A percentile compares a stretch with the other conserved stretches of the same genome.
Evolutionary conservation across 2,113 vertebrate genomes (phyloP).

Genomic region (Murina feae): DNA sequence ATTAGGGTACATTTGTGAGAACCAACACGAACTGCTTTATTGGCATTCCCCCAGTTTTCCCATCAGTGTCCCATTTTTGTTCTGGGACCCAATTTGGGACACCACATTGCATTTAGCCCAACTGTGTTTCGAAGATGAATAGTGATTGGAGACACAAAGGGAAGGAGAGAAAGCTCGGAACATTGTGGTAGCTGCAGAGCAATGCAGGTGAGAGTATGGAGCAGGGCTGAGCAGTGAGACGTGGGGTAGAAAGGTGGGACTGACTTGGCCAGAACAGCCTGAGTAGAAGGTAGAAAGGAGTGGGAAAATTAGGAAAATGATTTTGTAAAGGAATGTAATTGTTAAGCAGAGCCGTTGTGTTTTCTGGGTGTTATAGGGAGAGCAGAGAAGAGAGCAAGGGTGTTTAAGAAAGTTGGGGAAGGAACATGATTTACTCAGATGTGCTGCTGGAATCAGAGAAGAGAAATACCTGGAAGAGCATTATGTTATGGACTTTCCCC

Average conservation of each 20-base stretch:
- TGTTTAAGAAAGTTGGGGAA: neutral
- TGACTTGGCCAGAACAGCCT: neutral
- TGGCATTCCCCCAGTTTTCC: neutral
- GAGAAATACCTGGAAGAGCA: neutral
- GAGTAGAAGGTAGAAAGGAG: neutral
- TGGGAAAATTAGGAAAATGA: neutral
- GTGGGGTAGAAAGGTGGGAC: fast-evolving
- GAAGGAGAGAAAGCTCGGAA: neutral
- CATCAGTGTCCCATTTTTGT: neutral
- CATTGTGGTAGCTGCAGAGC: neutral
- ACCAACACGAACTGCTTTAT: neutral
- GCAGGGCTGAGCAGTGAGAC: neutral
- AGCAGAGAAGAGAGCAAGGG: neutral
- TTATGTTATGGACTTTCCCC: neutral
- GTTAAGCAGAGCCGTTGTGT: neutral
- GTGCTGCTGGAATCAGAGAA: neutral
- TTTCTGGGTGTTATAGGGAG: neutral
- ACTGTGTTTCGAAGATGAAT: neutral
- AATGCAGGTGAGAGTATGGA: neutral
- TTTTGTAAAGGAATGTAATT: neutral
- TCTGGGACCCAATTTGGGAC: neutral
- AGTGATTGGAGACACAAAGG: neutral
- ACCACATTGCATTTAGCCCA: neutral
- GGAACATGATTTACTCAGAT: neutral
- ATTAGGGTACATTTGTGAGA: neutral